phyloP scores from a whole-genome alignment of 92 coral and sea anemone species.

The Porites divaricata region DNA sequence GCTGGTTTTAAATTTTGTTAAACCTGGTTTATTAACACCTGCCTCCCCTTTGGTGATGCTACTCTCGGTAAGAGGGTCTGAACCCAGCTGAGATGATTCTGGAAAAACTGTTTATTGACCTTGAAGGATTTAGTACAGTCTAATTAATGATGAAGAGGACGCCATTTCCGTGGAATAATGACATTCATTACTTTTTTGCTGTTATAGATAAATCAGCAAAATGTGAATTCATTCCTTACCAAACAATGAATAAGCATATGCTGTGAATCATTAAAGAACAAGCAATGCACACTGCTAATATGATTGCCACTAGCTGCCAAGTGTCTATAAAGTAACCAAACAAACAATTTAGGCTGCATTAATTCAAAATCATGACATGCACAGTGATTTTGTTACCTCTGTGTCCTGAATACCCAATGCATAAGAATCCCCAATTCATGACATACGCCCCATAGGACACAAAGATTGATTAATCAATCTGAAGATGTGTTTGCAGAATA shows the following conservation, averaged over 20 bases:
- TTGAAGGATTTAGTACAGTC: too few species aligned
- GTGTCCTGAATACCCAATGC: too few species aligned
- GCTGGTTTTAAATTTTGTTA: background rate
- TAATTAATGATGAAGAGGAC: too few species aligned
- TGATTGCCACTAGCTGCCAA: slow-evolving; percentile 7
- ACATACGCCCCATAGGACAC: too few species aligned
- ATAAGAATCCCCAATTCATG: too few species aligned
- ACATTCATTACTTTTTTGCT: background rate
- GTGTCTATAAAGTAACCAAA: background rate
- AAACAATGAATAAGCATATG: background rate
- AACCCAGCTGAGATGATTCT: background rate
- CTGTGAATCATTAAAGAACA: background rate
- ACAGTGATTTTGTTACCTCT: too few species aligned
- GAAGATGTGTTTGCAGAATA: too few species aligned
- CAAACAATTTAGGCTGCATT: background rate
- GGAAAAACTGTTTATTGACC: too few species aligned
- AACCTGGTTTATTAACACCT: background rate
- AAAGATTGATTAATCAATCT: too few species aligned
- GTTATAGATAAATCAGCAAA: background rate
- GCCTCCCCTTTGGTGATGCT: background rate
- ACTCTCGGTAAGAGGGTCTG: background rate
- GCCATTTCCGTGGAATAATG: too few species aligned
- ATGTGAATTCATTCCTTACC: background rate
- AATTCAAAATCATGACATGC: too few species aligned
- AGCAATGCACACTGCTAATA: background rate